Base-by-base conservation (phyloP, 1,140 invertebrate genomes). In the Helicorthomorpha holstii region DNA sequence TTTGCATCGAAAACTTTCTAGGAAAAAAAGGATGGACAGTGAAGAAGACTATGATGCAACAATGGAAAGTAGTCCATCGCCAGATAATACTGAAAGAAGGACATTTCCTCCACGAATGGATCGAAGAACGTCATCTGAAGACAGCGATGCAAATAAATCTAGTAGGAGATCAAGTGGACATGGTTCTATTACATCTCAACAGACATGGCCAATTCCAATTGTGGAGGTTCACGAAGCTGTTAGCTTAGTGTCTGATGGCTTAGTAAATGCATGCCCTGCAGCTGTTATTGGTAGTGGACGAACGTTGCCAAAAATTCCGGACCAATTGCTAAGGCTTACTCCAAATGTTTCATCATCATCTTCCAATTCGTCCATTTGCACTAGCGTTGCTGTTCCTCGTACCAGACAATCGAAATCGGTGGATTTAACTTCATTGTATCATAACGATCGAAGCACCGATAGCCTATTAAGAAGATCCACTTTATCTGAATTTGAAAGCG, bases 401-500 rank as follows among this genome's bases (percentile, higher is more conserved):
- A 50, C n/a, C 7, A 50, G n/a, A 50, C 19, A 19, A 44, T 29
- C 26, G 10, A 50, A 50, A 44, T 54, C 56, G 23, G 56, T 60
- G 3, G 59, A 60, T 26, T 47, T 60, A 23, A 53, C 59, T 3
- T 3, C 49, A 41, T 21, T 27, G 25, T 26, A 51, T 41, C 4
- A 7, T 22, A 25, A 12, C 25, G 25, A 21, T 7, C 19, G 44
- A 25, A 4, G 4, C 4, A 22, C 4, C 21, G 44, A 46, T 10
- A 25, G 12, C 25, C 44, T 46, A 34, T 51, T 48, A 21, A 54
- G 60, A 51, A 24, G 60, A 42, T 60, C 60, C 16, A 61, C 86
- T 19, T 83, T 83, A 49, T 63, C 66, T 1, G 86, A 91, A 60
- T 85, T 85, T 0, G 87, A 92, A 67, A 85, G 83, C 46, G 91